Percentiles rank a stretch among this genome's conserved stretches.
These are phyloP conservation scores for Acanthopagrus latus DNA, from an alignment of 2,797 vertebrate genomes.

Conservation along the genomic window DNA sequence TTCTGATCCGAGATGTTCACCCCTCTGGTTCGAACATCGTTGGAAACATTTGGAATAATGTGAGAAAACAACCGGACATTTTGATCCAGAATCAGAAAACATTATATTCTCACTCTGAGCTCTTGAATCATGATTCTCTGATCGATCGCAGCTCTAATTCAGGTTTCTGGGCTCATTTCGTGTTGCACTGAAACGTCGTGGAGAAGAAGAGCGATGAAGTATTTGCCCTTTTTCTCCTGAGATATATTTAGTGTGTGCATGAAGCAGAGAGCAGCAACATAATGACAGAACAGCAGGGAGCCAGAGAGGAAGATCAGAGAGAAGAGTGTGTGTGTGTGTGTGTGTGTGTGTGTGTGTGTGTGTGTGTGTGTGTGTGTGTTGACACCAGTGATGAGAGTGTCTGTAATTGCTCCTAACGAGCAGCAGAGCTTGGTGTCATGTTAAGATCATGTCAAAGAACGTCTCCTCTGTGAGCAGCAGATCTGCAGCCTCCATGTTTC, in stretches of 20 bases:
- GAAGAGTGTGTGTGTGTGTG: slow-evolving; percentile 2
- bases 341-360: slow-evolving; percentile 1
- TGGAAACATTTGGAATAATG: no score
- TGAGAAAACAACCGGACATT: no score
- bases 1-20: no score
- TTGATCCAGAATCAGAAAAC: no score
- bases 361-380: slow-evolving; percentile 1
- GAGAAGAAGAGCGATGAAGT: no score
- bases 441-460: slow-evolving; percentile 2
- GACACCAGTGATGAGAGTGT: slow-evolving; percentile 3
- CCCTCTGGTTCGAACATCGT: no score
- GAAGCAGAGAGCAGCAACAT: not conserved
- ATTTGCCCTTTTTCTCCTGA: no score
- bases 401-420: slow-evolving; percentile 32
- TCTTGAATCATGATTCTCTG: not conserved
- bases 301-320: not conserved
- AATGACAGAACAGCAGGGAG: not conserved
- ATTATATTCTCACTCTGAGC: no score
- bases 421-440: not conserved
- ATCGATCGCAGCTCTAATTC: not conserved
- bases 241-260: not conserved
- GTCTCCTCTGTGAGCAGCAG: no score
- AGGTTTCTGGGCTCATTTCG: not conserved
- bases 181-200: not conserved
- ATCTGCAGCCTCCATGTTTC: no score